phyloP scores from a whole-genome alignment of 2,888 invertebrate genomes.

The Terebella lapidaria region DNA sequence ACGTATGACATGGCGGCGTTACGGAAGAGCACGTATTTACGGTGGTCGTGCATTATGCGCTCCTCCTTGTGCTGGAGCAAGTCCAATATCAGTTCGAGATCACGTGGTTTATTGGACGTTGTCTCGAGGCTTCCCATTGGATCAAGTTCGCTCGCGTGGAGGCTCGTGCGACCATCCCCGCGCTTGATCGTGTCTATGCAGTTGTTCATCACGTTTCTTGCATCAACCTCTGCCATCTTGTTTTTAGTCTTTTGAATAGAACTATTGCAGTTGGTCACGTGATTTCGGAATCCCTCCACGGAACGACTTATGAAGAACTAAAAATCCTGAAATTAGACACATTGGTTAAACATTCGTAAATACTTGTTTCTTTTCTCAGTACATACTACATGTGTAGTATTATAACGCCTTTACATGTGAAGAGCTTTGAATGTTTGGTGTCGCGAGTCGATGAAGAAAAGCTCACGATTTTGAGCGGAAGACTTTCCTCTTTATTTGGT shows the following conservation, averaged over 20 bases:
- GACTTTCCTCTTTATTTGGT: too few relatives aligned
- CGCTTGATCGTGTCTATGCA: neutral
- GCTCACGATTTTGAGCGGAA: too few relatives aligned
- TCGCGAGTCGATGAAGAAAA: too few relatives aligned
- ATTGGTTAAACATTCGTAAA: too few relatives aligned
- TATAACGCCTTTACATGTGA: too few relatives aligned
- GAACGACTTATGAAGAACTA: too few relatives aligned
- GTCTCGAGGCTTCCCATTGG: neutral
- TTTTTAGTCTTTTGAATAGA: neutral
- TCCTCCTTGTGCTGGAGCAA: neutral
- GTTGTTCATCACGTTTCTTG: neutral
- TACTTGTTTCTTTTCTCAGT: too few relatives aligned
- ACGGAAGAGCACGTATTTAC: neutral
- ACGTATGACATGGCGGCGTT: neutral
- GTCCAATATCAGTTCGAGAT: neutral
- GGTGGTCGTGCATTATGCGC: neutral
- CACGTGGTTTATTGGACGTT: neutral
- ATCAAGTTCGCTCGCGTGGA: neutral
- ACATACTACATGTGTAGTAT: too few relatives aligned
- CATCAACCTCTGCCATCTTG: neutral
- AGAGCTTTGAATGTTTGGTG: too few relatives aligned
- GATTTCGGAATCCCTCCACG: too few relatives aligned
- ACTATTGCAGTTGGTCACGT: too few relatives aligned
- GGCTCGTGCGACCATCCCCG: neutral
- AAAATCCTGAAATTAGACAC: too few relatives aligned